Evolutionary conservation across 2,797 vertebrate species (phyloP), one percentile per base, ranked within the genome.

Genomic region (Malurus splendens): DNA sequence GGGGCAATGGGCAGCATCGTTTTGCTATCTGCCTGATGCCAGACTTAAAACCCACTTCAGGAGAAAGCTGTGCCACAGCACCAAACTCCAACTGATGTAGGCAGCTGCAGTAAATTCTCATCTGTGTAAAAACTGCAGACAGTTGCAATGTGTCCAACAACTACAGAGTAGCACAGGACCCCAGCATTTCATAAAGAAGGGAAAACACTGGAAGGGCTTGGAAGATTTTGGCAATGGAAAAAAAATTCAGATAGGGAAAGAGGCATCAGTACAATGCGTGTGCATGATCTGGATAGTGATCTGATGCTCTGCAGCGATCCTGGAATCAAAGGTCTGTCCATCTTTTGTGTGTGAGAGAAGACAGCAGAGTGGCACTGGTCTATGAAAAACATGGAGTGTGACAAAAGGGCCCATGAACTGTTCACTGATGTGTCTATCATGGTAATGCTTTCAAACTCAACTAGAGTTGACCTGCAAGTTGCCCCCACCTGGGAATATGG

Each of bases 251-350:
- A 18, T 7, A 15, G 67, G 42, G 56, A 65, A 77, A 41, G 55
- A 30, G 87, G 8, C 52, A 52, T 60, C 44, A 52, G 50, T 77
- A 16, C 51, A 42, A 25, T n/a, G 9, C 7, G 18, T 23, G 51
- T 75, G 42, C 41, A 6, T 51, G 47, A 60, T 70, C 39, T 79
- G 78, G 55, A 22, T 24, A 17, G 83, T 71, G 60, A 70, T 50
- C 38, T 28, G 15, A 36, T 77, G 64, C n/a, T 25, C 68, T 64
- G 59, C 61, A 84, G 88, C 83, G 74, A 39, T 16, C 36, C 45
- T 59, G 64, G 64, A 79, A 66, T 90, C 14, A 86, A 62, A 84
- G 30, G 38, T 60, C 45, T 70, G 77, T 33, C 38, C 10, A 27
- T 54, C 30, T 30, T 30, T 56, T 47, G 27, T 36, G 32, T 16